These are phyloP conservation scores for Meta bourneti DNA, from an alignment of 2,888 invertebrate species.

Conservation along the genomic window DNA sequence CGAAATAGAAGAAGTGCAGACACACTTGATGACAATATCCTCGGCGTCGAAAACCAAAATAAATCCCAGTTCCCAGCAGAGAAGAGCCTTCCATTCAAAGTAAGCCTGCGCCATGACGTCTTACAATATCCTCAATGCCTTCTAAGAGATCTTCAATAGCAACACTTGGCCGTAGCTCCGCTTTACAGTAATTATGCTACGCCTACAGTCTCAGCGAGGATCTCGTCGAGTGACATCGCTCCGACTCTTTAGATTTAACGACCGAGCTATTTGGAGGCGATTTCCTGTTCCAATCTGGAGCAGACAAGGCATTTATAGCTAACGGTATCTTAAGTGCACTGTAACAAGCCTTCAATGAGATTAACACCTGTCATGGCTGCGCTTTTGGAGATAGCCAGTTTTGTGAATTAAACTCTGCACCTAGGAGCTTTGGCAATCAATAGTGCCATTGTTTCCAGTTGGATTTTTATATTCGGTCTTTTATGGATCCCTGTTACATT, in stretches of 20 bases:
- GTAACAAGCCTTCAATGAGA: slow-evolving; percentile 16
- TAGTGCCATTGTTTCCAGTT: too few relatives aligned
- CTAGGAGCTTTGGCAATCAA: background rate
- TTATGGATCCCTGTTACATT: too few relatives aligned
- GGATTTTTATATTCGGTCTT: too few relatives aligned
- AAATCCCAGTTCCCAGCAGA: too few relatives aligned
- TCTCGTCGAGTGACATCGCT: slow-evolving; percentile 13
- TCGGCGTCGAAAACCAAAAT: too few relatives aligned
- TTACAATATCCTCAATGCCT: background rate
- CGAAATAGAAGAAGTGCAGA: too few relatives aligned
- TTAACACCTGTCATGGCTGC: slow-evolving; percentile 24
- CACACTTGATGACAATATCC: too few relatives aligned
- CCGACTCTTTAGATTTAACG: slow-evolving; percentile 57
- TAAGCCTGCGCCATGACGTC: background rate
- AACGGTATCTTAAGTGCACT: slow-evolving; percentile 45
- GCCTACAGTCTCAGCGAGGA: background rate
- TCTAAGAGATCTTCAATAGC: background rate
- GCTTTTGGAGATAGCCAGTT: slow-evolving; percentile 10
- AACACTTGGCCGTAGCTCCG: background rate
- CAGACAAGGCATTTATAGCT: slow-evolving; percentile 44
- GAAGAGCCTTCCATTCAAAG: background rate
- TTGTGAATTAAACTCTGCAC: background rate
- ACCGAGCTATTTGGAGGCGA: slow-evolving; percentile 38
- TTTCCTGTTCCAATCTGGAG: slow-evolving; percentile 33
- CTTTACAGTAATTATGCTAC: background rate